Percentiles rank a stretch among this genome's conserved stretches.
Conservation (phyloP, 92 coral and sea anemone species). For the Actinostola sp. region DNA sequence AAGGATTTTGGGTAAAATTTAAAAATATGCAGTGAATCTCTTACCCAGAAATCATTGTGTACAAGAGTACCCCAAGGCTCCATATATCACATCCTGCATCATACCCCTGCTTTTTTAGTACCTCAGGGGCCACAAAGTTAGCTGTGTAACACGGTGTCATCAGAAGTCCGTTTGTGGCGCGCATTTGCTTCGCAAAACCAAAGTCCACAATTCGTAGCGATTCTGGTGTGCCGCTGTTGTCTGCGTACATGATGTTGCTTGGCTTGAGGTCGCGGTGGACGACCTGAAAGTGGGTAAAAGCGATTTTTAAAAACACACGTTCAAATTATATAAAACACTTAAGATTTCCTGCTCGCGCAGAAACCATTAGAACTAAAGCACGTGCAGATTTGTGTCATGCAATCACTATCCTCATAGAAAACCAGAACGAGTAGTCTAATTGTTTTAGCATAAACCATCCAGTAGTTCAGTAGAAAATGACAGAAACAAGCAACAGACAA, state of each 20-base stretch:
- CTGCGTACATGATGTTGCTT: slow-evolving; percentile 96
- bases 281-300: no score
- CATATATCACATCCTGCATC: slow-evolving; percentile 99
- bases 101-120: slow-evolving; percentile 96
- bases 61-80: slow-evolving; percentile 97
- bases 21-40: slow-evolving; percentile 9
- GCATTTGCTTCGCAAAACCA: slow-evolving; percentile 97
- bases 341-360: no score
- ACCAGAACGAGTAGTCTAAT: no score
- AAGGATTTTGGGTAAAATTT: no score
- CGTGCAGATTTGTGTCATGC: no score
- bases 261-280: slow-evolving; percentile 98
- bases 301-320: no score
- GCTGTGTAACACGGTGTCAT: slow-evolving; percentile 99
- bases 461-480: no score
- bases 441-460: no score
- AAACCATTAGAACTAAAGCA: no score
- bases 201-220: slow-evolving; percentile 95
- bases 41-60: slow-evolving; percentile 99
- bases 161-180: slow-evolving; percentile 94
- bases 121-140: slow-evolving; percentile 98
- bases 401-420: no score
- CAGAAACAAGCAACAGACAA: no score
- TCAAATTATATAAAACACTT: no score
- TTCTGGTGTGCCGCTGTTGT: slow-evolving; percentile 85